Conservation (phyloP, 2,888 invertebrate species). For the Drosophila kanekoi region DNA sequence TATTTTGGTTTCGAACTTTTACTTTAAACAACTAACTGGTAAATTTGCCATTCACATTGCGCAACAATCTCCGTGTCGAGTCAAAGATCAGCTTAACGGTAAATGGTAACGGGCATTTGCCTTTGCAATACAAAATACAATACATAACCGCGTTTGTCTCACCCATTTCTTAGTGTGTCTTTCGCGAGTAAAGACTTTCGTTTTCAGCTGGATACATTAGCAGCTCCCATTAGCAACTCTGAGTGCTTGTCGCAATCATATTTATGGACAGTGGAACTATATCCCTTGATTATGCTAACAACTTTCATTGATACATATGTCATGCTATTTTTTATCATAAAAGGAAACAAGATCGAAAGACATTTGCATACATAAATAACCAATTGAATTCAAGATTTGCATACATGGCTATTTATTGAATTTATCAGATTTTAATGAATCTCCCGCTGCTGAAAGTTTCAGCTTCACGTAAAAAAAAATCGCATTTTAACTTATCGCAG, state of each 20-base stretch:
- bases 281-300: constrained; percentile 1
- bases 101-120: constrained; percentile 9
- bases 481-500: background rate
- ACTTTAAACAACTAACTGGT: background rate
- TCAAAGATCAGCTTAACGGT: constrained; percentile 24
- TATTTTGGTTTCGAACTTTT: background rate
- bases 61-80: constrained; percentile 1
- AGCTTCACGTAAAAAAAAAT: background rate
- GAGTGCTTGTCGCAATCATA: background rate
- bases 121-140: background rate
- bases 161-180: background rate
- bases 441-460: background rate
- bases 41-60: constrained; percentile 19
- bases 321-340: background rate
- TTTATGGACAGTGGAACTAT: background rate
- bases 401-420: too few species aligned
- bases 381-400: background rate
- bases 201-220: constrained; percentile 42
- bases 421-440: too few species aligned
- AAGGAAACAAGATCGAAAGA: background rate
- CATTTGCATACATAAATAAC: constrained; percentile 4
- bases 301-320: constrained; percentile 14
- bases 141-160: background rate
- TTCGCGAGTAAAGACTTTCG: constrained; percentile 36
- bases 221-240: constrained; percentile 27